phyloP scores from a whole-genome alignment of 2,888 invertebrate species.

The Harpagoxenus sublaevis region DNA sequence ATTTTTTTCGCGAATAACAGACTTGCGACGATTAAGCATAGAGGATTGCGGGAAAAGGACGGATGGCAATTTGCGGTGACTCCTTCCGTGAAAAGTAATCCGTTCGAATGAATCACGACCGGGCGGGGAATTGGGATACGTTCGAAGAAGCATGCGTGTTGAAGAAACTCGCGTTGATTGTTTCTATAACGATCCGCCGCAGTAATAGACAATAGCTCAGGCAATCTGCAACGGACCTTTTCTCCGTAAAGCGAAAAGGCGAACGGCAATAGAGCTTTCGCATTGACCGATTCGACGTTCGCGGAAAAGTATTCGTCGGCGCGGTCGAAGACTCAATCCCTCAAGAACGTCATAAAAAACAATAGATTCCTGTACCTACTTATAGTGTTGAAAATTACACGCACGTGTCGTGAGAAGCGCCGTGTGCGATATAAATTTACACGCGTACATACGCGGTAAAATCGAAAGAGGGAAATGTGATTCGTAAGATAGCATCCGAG shows the following conservation, averaged over 20 bases:
- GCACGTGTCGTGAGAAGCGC: neutral
- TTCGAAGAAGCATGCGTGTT: constrained; percentile 48
- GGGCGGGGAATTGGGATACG: constrained; percentile 28
- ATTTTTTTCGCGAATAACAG: constrained; percentile 6
- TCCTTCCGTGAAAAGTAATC: constrained; percentile 49
- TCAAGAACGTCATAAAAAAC: neutral
- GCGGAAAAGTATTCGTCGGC: constrained; percentile 13
- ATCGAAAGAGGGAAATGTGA: neutral
- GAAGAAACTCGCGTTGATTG: constrained; percentile 25
- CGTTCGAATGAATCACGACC: constrained; percentile 38
- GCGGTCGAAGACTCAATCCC: neutral
- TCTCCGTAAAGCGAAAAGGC: constrained; percentile 25
- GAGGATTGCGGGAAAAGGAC: constrained; percentile 7
- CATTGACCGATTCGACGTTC: constrained; percentile 14
- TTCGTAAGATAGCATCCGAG: neutral
- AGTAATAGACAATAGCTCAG: neutral
- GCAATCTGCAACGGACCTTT: neutral
- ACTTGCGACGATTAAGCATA: neutral
- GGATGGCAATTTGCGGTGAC: neutral
- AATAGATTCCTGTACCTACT: neutral
- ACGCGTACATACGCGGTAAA: too few species aligned
- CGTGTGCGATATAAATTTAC: too few species aligned
- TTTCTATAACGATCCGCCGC: constrained; percentile 14
- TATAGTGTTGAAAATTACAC: neutral
- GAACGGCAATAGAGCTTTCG: neutral